These are phyloP conservation scores for Teleiodes luculella DNA, from an alignment of 2,888 invertebrate species.

Conservation along the genomic window DNA sequence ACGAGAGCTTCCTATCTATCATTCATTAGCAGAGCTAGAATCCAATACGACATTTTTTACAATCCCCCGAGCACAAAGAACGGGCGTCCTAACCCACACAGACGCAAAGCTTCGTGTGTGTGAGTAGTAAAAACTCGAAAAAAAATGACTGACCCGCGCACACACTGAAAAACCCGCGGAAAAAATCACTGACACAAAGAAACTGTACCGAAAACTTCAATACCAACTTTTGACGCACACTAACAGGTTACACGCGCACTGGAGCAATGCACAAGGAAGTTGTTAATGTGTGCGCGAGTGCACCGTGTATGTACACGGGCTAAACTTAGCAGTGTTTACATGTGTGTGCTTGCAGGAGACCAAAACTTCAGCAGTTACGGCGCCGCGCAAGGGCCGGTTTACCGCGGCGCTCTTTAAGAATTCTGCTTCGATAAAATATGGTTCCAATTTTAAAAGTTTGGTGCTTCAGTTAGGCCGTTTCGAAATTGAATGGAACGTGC, in stretches of 20 bases:
- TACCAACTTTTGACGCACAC: constrained; percentile 72
- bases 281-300: constrained; percentile 57
- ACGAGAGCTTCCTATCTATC: constrained; percentile 67
- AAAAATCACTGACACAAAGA: constrained; percentile 79
- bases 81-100: constrained; percentile 62
- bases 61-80: constrained; percentile 75
- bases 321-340: constrained; percentile 70
- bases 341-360: constrained; percentile 63
- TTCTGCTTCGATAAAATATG: constrained; percentile 7
- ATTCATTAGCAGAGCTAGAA: constrained; percentile 77
- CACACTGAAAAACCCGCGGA: constrained; percentile 58
- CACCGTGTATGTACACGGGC: constrained; percentile 54
- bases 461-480: constrained; percentile 34
- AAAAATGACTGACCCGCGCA: constrained; percentile 74
- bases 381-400: constrained; percentile 29
- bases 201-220: constrained; percentile 75
- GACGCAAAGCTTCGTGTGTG: constrained; percentile 37
- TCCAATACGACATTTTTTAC: constrained; percentile 79
- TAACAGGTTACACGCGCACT: constrained; percentile 33
- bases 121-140: constrained; percentile 71
- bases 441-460: constrained; percentile 6
- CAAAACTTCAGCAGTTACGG: constrained; percentile 54
- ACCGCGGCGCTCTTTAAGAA: constrained; percentile 1
- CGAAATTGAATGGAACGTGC: constrained; percentile 39
- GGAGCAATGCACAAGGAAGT: constrained; percentile 44